Evolutionary conservation across 1,140 invertebrate species (phyloP).

Genomic region (Rhagoletis zephyria): DNA sequence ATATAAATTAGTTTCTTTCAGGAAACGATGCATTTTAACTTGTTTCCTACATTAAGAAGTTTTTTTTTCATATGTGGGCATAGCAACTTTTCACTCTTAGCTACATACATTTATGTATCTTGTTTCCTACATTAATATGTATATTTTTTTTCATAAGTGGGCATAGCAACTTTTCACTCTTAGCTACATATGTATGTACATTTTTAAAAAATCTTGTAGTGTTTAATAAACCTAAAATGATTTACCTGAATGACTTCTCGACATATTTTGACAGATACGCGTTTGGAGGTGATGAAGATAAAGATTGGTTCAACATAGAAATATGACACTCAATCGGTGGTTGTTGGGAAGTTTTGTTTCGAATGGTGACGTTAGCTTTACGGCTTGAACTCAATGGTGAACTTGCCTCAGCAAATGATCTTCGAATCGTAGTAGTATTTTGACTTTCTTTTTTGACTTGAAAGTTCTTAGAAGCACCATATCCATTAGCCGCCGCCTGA

Average conservation of each 20-base stretch:
- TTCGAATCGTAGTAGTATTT: not conserved
- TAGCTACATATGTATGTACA: not conserved
- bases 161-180: no score
- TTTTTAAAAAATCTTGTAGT: not conserved
- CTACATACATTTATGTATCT: no score
- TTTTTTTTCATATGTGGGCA: no score
- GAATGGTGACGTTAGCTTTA: not conserved
- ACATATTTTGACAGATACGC: slow-evolving; percentile 72
- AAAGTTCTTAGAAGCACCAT: not conserved
- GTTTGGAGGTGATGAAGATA: slow-evolving; percentile 2
- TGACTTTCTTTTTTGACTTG: not conserved
- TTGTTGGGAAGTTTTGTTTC: not conserved
- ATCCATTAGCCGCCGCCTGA: not conserved
- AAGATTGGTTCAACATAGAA: not conserved
- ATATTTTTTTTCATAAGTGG: no score
- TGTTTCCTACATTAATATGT: no score
- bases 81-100: no score
- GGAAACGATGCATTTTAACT: no score
- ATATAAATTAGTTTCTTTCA: no score
- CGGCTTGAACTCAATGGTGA: not conserved
- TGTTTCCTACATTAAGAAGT: no score
- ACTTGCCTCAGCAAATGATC: not conserved
- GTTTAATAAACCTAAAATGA: slow-evolving; percentile 50
- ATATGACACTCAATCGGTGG: not conserved
- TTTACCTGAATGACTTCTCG: slow-evolving; percentile 74